These are phyloP conservation scores for Drosophila aff. DNA, from an alignment of 1,140 invertebrate genomes.

Conservation along the genomic window DNA sequence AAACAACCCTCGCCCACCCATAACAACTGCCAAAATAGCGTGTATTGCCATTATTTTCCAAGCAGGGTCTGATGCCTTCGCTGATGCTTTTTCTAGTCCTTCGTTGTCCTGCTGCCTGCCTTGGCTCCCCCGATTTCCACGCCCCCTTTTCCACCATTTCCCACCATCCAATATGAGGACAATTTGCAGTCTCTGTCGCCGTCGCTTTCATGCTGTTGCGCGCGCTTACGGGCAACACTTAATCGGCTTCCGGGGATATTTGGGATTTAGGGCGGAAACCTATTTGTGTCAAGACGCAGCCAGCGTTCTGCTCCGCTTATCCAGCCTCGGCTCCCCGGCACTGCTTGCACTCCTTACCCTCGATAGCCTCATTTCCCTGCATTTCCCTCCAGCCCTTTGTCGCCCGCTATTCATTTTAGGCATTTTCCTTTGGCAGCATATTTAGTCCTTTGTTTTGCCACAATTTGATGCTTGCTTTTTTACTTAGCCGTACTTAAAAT, in stretches of 20 bases:
- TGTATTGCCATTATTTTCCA: constrained; percentile 77
- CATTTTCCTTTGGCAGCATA: constrained; percentile 69
- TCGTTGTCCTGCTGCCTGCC: constrained; percentile 20
- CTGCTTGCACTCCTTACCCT: constrained; percentile 9
- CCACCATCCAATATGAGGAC: constrained; percentile 36
- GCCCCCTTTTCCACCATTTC: neutral
- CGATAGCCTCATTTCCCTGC: constrained; percentile 27
- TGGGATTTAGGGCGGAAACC: constrained; percentile 82
- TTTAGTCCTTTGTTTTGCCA: constrained; percentile 79
- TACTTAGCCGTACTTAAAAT: constrained; percentile 81
- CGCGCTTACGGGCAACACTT: constrained; percentile 79
- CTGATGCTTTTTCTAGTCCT: constrained; percentile 37
- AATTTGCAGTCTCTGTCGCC: constrained; percentile 64
- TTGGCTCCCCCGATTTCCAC: neutral
- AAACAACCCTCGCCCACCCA: constrained; percentile 21
- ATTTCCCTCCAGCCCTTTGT: constrained; percentile 24
- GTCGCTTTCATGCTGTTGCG: constrained; percentile 74
- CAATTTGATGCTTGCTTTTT: constrained; percentile 79
- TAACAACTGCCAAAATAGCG: constrained; percentile 68
- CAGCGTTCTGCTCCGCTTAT: constrained; percentile 45
- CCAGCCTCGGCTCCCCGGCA: constrained; percentile 14
- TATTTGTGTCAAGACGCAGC: constrained; percentile 81
- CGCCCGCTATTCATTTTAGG: constrained; percentile 70
- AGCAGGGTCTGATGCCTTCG: constrained; percentile 38
- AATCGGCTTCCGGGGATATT: constrained; percentile 83